phyloP scores from a whole-genome alignment of 2,797 vertebrate genomes.

The Tragopan temminckii region DNA sequence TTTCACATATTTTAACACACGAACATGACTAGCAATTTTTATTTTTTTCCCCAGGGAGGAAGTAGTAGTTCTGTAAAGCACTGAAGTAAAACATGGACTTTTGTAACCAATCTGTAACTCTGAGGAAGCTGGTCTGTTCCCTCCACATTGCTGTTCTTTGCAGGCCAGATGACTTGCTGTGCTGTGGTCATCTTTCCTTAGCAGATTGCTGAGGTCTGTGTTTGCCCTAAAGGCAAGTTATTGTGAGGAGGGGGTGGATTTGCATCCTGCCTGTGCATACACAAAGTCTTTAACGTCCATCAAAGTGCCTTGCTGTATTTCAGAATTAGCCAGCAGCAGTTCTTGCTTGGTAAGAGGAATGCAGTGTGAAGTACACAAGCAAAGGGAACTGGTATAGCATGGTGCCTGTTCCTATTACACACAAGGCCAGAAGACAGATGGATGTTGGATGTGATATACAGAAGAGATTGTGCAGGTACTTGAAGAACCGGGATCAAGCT shows the following conservation, averaged over 20 bases:
- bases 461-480: neutral
- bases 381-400: accelerated
- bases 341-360: neutral
- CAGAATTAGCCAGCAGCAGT: slow-evolving; percentile 37
- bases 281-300: slow-evolving; percentile 20
- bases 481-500: neutral
- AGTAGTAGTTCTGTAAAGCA: slow-evolving; percentile 66
- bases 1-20: neutral
- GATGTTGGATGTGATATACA: neutral
- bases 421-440: neutral
- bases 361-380: neutral
- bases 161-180: neutral
- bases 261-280: neutral
- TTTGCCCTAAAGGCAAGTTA: neutral
- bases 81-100: slow-evolving; percentile 57
- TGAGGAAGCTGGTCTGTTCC: slow-evolving; percentile 1
- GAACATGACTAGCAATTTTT: neutral
- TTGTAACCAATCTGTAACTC: neutral
- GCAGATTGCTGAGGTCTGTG: neutral
- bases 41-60: neutral
- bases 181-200: neutral
- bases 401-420: neutral
- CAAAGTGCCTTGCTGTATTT: slow-evolving; percentile 68
- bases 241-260: neutral
- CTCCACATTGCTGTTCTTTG: slow-evolving; percentile 32